These are phyloP conservation scores for Lycocorax pyrrhopterus DNA, from an alignment of 2,113 vertebrate genomes.

Conservation along the genomic window DNA sequence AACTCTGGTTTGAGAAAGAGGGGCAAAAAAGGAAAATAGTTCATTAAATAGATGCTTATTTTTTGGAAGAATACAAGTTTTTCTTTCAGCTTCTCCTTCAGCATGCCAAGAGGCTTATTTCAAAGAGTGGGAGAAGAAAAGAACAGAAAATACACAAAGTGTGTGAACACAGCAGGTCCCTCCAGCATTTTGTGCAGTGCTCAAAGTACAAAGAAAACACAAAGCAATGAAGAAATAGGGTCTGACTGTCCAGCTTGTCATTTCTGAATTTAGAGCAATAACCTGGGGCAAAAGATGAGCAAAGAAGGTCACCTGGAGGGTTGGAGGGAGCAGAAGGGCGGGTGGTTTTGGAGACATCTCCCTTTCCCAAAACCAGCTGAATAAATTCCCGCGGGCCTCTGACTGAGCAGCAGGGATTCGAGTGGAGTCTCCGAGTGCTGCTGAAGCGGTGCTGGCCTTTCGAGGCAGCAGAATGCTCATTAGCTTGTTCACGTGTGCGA, in stretches of 20 bases:
- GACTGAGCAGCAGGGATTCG: not conserved
- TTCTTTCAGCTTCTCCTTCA: not conserved
- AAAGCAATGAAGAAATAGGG: not conserved
- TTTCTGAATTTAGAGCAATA: slow-evolving; percentile 43
- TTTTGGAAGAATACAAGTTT: not conserved
- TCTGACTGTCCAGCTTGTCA: not conserved
- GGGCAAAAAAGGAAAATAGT: not conserved
- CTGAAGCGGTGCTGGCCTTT: not conserved
- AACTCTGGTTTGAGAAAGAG: not conserved
- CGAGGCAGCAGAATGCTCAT: not conserved
- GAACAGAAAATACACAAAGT: not conserved
- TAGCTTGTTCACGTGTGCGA: not conserved
- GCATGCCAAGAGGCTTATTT: not conserved
- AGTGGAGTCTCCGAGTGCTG: not conserved
- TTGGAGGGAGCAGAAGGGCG: not conserved
- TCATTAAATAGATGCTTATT: not conserved
- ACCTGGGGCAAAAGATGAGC: not conserved
- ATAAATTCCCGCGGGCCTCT: not conserved
- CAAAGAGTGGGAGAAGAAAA: not conserved
- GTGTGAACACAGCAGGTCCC: not conserved
- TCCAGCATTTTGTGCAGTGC: not conserved
- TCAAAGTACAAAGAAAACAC: slow-evolving; percentile 27
- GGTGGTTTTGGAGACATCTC: not conserved
- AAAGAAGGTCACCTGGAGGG: not conserved
- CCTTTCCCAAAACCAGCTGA: not conserved